phyloP scores from a whole-genome alignment of 2,888 invertebrate genomes.

The Linyphia triangularis region DNA sequence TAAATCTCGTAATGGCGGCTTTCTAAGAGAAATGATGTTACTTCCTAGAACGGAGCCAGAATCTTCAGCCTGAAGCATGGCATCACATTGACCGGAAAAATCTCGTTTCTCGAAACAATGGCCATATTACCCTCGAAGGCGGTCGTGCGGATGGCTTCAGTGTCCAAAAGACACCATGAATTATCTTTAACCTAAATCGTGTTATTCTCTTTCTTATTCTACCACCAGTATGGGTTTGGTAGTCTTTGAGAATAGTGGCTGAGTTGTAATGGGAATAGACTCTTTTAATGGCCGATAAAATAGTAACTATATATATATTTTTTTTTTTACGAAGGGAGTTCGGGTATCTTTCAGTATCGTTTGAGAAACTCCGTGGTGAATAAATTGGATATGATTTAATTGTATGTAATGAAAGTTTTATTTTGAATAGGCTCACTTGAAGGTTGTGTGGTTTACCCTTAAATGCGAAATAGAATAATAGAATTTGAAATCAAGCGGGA shows the following conservation, averaged over 20 bases:
- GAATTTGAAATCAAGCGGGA: no score
- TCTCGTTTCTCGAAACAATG: conserved; percentile 31
- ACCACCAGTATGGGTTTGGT: background rate
- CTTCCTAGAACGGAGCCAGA: background rate
- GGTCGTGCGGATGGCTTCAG: conserved; percentile 5
- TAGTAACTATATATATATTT: background rate
- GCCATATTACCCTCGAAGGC: conserved; percentile 12
- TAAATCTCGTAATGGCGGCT: background rate
- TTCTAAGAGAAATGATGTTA: background rate
- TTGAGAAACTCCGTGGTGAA: no score
- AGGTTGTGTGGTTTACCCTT: no score
- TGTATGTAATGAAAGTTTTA: no score
- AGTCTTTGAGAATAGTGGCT: background rate
- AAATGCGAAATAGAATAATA: no score
- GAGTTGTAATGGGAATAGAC: background rate
- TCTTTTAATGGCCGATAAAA: conserved; percentile 13
- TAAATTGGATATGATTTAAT: no score
- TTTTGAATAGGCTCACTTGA: no score
- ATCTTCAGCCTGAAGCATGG: background rate
- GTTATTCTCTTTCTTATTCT: background rate
- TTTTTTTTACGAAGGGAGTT: no score
- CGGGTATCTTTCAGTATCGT: no score
- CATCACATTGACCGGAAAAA: conserved; percentile 45
- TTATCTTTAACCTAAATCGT: conserved; percentile 15
- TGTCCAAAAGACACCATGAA: conserved; percentile 2